phyloP scores from a whole-genome alignment of 2,113 vertebrate species.

The Gopherus evgoodei region DNA sequence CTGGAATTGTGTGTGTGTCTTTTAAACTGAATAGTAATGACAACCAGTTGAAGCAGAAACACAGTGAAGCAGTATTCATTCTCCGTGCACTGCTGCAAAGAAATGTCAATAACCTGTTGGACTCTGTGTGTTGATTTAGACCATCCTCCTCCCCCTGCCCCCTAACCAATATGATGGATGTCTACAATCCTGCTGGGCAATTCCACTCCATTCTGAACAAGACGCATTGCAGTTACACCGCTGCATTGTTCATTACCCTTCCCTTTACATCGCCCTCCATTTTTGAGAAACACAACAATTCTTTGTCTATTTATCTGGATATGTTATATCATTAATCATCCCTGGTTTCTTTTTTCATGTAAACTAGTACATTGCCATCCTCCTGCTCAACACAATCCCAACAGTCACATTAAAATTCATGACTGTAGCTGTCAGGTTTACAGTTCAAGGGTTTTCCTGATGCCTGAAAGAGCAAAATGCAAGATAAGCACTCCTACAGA shows the following conservation, averaged over 20 bases:
- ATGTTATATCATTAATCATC: neutral
- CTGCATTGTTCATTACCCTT: neutral
- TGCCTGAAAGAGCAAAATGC: conserved; percentile 12
- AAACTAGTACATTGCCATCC: neutral
- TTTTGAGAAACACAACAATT: conserved; percentile 29
- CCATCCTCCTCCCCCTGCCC: neutral
- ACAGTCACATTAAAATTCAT: neutral
- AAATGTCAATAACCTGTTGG: neutral
- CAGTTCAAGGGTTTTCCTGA: conserved; percentile 9
- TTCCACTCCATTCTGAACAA: neutral
- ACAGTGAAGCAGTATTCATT: neutral
- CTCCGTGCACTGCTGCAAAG: neutral
- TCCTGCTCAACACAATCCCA: neutral
- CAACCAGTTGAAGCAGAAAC: neutral
- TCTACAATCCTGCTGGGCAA: neutral
- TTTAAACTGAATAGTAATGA: neutral
- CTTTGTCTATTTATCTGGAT: neutral
- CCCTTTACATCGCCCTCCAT: neutral
- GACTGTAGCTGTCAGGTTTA: conserved; percentile 33
- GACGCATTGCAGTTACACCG: neutral
- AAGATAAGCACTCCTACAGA: conserved; percentile 20
- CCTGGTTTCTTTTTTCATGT: conserved; percentile 37
- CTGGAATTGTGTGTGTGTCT: neutral
- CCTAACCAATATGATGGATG: neutral
- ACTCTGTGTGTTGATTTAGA: neutral